These are phyloP conservation scores for Rhaphigaster nebulosa DNA, from an alignment of 2,888 invertebrate species.

Conservation along the genomic window DNA sequence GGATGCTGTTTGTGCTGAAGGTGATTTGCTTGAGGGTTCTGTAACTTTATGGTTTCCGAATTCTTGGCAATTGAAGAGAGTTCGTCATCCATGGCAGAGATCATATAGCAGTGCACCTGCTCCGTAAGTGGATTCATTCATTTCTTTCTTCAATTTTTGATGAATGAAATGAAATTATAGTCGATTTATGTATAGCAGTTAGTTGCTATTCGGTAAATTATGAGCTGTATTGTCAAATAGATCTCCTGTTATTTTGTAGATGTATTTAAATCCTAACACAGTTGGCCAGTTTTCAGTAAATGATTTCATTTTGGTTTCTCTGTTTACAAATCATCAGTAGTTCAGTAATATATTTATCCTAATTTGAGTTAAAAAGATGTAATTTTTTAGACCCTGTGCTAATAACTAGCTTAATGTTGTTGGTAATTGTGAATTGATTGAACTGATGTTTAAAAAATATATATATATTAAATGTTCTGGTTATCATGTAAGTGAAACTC, in stretches of 20 bases:
- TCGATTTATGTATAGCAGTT: background rate
- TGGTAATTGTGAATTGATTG: too few relatives aligned
- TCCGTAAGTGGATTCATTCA: constrained; percentile 69
- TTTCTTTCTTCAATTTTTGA: too few relatives aligned
- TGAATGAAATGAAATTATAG: background rate
- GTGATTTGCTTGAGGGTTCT: constrained; percentile 85
- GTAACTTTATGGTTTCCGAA: constrained; percentile 85
- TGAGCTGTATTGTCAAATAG: too few relatives aligned
- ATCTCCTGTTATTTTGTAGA: too few relatives aligned
- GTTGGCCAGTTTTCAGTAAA: background rate
- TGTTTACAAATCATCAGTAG: background rate
- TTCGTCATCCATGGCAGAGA: constrained; percentile 91
- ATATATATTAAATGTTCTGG: too few relatives aligned
- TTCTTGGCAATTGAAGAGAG: constrained; percentile 74
- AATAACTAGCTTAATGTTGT: too few relatives aligned
- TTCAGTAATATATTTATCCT: background rate
- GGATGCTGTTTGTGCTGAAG: constrained; percentile 86
- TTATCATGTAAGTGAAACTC: too few relatives aligned
- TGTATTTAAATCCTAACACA: too few relatives aligned
- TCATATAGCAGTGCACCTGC: constrained; percentile 84
- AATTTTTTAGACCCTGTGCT: too few relatives aligned
- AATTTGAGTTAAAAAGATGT: too few relatives aligned
- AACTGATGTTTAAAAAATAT: too few relatives aligned
- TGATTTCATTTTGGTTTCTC: background rate
- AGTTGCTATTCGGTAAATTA: too few relatives aligned